These are phyloP conservation scores for Lepidochrysops patricia DNA, from an alignment of 2,888 invertebrate species.

Conservation along the genomic window DNA sequence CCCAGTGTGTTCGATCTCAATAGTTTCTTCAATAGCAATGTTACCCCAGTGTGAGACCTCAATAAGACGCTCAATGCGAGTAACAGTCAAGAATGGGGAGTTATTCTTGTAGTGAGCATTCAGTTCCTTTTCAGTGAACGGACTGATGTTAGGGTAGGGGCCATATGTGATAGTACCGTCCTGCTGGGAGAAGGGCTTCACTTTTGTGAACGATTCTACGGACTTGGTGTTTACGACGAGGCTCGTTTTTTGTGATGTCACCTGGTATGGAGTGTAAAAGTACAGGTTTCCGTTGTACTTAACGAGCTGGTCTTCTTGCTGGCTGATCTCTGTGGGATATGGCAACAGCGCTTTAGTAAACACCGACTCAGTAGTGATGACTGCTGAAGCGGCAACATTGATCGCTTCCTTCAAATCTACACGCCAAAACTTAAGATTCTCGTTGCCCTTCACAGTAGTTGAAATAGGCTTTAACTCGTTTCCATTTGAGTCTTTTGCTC, in stretches of 20 bases:
- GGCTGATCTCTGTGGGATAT: slow-evolving; percentile 90
- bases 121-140: slow-evolving; percentile 77
- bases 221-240: slow-evolving; percentile 84
- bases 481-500: slow-evolving; percentile 77
- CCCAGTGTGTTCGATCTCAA: slow-evolving; percentile 94
- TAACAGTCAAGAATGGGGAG: slow-evolving; percentile 95
- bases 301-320: slow-evolving; percentile 95
- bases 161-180: slow-evolving; percentile 92
- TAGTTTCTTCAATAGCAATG: slow-evolving; percentile 95
- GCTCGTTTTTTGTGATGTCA: slow-evolving; percentile 86
- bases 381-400: slow-evolving; percentile 72
- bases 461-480: slow-evolving; percentile 73
- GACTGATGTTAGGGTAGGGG: slow-evolving; percentile 84
- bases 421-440: slow-evolving; percentile 67
- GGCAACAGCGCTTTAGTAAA: slow-evolving; percentile 85
- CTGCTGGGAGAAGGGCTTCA: slow-evolving; percentile 85
- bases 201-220: slow-evolving; percentile 87
- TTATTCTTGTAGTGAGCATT: slow-evolving; percentile 96
- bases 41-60: slow-evolving; percentile 99
- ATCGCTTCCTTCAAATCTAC: slow-evolving; percentile 77
- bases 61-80: slow-evolving; percentile 86
- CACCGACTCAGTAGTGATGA: slow-evolving; percentile 81
- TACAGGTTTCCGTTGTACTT: slow-evolving; percentile 89
- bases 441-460: slow-evolving; percentile 66
- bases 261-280: slow-evolving; percentile 87